Evolutionary conservation across 1,140 invertebrate species (phyloP), one percentile per base, ranked within the genome.

Genomic region (Zaprionus ghesquierei): DNA sequence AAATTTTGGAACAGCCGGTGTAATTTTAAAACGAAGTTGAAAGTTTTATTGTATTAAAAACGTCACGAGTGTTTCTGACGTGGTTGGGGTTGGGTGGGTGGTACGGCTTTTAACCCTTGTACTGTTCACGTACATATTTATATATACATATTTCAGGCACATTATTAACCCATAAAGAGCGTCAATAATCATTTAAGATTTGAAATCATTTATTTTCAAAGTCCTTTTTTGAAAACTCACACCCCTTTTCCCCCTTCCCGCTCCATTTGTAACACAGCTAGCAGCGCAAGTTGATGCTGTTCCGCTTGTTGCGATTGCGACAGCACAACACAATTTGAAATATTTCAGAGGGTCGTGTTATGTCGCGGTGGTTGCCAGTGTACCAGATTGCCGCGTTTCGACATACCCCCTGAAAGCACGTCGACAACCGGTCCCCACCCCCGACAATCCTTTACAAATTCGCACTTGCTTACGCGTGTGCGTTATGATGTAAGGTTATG

Each of bases 91-190:
- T 80, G 73, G 60, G 60, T 51, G 49, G 46, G 69, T 29, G n/a
- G n/a, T n/a, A n/a, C n/a, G n/a, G 44, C 79, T 69, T 85, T 89
- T 89, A 89, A 89, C 84, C 84, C 84, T 89, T 89, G 75, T 46
- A 46, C 8, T 46, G 18, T 20, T 46, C 18, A 81, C 74, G 80
- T 74, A 46, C 23, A 79, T 69, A 69, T 73, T 55, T 55, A 51
- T 68, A 50, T 62, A 73, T 79, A 63, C 65, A 82, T 85, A 80
- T 75, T 64, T 38, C 60, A 79, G 84, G 75, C 80, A 77, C 84
- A 89, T 89, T 89, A 89, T 89, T 89, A 89, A 89, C 89, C 80
- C 80, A 89, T 89, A 89, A 89, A 89, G 77, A 89, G 84, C 84
- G 85, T 89, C 84, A 84, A 89, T 89, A 89, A 84, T 89, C 84